phyloP scores from a whole-genome alignment of 2,113 vertebrate genomes.

The Channa maculata region DNA sequence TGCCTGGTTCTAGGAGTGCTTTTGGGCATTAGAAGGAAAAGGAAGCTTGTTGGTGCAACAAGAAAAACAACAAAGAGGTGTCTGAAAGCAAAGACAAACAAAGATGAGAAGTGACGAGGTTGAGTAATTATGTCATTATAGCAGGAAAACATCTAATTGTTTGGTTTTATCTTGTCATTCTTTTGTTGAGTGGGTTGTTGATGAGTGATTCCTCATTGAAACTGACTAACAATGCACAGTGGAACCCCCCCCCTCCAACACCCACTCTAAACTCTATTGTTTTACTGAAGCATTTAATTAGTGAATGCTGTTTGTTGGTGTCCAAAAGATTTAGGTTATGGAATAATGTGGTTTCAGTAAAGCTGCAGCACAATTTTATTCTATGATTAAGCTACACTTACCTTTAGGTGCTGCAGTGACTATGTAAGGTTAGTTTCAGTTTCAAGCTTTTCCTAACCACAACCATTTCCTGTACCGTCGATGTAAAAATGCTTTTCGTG shows the following conservation, averaged over 20 bases:
- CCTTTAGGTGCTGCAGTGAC: neutral
- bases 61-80: neutral
- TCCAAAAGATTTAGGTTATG: neutral
- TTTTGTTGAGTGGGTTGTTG: constrained; percentile 34
- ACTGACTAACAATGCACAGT: constrained; percentile 47
- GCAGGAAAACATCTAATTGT: constrained; percentile 23
- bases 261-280: constrained; percentile 48
- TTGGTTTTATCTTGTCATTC: constrained; percentile 42
- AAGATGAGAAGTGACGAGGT: neutral
- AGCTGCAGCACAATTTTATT: neutral
- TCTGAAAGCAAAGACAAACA: neutral
- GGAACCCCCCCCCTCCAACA: constrained; percentile 29
- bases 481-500: constrained; percentile 15
- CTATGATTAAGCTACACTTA: too few relatives aligned
- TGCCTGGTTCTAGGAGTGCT: neutral
- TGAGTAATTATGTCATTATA: neutral
- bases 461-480: constrained; percentile 73
- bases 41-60: neutral
- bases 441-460: constrained; percentile 34
- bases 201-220: constrained; percentile 61
- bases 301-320: constrained; percentile 8
- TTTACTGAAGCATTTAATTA: constrained; percentile 28
- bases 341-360: neutral
- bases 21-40: neutral
- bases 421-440: neutral